Evolutionary conservation across 2,113 vertebrate species (phyloP), one percentile per base, ranked within the genome.

Genomic region (Dasyurus viverrinus): DNA sequence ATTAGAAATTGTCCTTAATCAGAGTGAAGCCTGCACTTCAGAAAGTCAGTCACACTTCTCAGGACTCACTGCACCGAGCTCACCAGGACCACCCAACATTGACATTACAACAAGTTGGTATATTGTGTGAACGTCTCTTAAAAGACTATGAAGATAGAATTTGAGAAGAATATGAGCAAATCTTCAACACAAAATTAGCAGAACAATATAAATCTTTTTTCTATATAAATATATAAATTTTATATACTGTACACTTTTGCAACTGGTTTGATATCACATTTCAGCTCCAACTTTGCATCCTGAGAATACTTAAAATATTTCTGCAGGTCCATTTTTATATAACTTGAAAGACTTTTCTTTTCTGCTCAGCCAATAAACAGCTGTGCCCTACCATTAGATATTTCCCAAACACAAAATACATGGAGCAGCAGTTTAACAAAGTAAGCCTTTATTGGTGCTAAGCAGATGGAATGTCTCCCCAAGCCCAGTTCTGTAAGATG

Each of bases 141-240:
- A 99, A 99, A 99, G 99, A 99, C 98, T 99, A 99, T 36, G 99
- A 99, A 98, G 99, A 99, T 97, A 99, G 99, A 98, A 99, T 99
- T 97, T 98, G 99, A 92, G 99, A 99, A 98, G 99, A 99, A 96
- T 99, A 99, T 53, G 99, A 99, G 98, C 99, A 99, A 97, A 99
- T 99, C 98, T 99, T 99, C 95, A 99, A 99, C 98, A 99, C 99
- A 98, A 99, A 99, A 98, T 98, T 99, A 93, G 99, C 99, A 99
- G 99, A 99, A 47, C 47, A 47, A 47, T 47, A 47, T 47, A 47
- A 47, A 47, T 47, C 3, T 47, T 47, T 47, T 47, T 2, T 47
- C 2, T 47, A 47, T 47, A 47, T 47, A 47, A 47, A 47, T 47
- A 3, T 47, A 47, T 47, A 47, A 47, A 47, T 47, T 47, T 47